Conservation (phyloP, 2,888 invertebrate genomes). For the Neocrepidodera transversa region DNA sequence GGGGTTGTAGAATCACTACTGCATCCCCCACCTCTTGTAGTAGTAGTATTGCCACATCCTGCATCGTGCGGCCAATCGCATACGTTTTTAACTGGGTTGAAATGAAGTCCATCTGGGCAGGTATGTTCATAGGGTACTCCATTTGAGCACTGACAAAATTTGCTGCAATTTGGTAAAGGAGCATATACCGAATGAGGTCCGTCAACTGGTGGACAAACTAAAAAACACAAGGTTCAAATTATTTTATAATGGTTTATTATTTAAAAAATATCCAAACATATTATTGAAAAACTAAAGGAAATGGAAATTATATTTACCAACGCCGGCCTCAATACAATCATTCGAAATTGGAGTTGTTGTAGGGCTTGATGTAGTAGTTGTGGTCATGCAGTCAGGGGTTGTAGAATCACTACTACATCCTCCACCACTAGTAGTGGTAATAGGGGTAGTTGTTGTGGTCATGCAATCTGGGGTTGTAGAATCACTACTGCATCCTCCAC, state of each 20-base stretch:
- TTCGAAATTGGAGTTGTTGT: too few species aligned
- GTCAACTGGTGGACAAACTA: conserved; percentile 37
- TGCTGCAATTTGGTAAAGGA: conserved; percentile 35
- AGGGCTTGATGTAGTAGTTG: too few species aligned
- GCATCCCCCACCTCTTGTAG: too few species aligned
- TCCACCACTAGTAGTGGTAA: too few species aligned
- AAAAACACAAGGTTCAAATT: not conserved
- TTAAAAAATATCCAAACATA: too few species aligned
- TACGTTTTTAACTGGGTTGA: conserved; percentile 38
- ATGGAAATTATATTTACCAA: too few species aligned
- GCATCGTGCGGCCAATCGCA: conserved; percentile 44
- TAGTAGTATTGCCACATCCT: conserved; percentile 30
- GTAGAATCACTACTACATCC: too few species aligned
- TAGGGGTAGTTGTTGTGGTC: conserved; percentile 3
- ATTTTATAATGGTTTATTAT: too few species aligned
- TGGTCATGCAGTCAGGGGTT: too few species aligned
- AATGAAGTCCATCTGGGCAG: conserved; percentile 43
- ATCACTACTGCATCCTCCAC: not conserved
- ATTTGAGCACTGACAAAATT: conserved; percentile 42
- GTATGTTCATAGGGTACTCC: conserved; percentile 40
- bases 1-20: too few species aligned
- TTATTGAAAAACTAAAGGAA: too few species aligned
- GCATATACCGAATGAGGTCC: conserved; percentile 31
- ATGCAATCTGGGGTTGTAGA: not conserved
- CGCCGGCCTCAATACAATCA: too few species aligned